These are phyloP conservation scores for Dolichomitus sp. DNA, from an alignment of 2,888 invertebrate species.

Conservation along the genomic window DNA sequence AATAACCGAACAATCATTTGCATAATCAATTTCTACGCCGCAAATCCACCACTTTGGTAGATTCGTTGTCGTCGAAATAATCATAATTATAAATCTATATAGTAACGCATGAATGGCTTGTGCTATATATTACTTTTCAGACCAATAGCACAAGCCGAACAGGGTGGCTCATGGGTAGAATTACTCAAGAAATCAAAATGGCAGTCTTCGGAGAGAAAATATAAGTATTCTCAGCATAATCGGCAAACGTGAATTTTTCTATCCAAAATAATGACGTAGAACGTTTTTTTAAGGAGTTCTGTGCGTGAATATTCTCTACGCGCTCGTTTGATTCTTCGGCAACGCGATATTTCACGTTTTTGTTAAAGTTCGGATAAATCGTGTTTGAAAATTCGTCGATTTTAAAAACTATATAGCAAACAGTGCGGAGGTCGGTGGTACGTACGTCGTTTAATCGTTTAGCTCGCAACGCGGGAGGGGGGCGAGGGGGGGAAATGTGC, in stretches of 20 bases:
- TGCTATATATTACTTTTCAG: constrained; percentile 19
- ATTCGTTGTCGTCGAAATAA: background rate
- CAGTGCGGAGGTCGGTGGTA: constrained; percentile 40
- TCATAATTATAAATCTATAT: constrained; percentile 22
- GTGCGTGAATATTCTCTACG: background rate
- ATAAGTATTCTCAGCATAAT: constrained; percentile 30
- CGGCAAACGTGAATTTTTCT: constrained; percentile 65
- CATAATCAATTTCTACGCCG: too few relatives aligned
- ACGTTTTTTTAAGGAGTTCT: background rate
- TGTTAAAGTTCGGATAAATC: background rate
- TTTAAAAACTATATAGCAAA: constrained; percentile 25
- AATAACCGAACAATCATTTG: background rate
- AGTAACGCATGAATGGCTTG: constrained; percentile 4
- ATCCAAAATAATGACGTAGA: constrained; percentile 28
- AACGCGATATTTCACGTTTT: background rate
- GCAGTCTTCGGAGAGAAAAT: constrained; percentile 60
- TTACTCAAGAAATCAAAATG: constrained; percentile 78
- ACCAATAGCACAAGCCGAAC: constrained; percentile 36
- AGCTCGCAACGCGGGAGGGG: constrained; percentile 12
- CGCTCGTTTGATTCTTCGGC: background rate
- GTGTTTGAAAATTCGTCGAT: constrained; percentile 27
- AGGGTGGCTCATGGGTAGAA: constrained; percentile 79
- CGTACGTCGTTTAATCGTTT: constrained; percentile 58
- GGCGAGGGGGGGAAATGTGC: constrained; percentile 64
- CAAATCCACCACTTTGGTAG: background rate